Evolutionary conservation across 2,888 invertebrate species (phyloP).

Genomic region (Perizoma flavofasciatum): DNA sequence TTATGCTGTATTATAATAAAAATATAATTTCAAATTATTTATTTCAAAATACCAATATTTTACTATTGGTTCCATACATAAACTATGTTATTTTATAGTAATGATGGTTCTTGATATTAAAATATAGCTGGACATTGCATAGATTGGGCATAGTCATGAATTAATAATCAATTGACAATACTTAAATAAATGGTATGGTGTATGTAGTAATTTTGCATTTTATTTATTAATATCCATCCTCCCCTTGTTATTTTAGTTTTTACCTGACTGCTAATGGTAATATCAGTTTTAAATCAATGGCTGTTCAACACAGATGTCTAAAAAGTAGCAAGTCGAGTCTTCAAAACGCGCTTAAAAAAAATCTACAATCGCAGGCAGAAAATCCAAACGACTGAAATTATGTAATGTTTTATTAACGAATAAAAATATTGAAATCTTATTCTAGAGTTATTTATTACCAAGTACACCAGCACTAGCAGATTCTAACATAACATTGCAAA

Average conservation of each 20-base stretch:
- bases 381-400: no score
- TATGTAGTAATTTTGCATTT: conserved; percentile 57
- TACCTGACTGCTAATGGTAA: no score
- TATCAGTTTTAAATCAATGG: not conserved
- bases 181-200: conserved; percentile 73
- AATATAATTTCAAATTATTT: conserved; percentile 29
- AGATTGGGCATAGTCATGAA: conserved; percentile 31
- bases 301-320: conserved; percentile 4
- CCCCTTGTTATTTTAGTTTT: not conserved
- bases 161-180: conserved; percentile 73
- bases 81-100: not conserved
- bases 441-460: conserved; percentile 6
- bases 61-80: no score
- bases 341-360: no score
- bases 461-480: conserved; percentile 5
- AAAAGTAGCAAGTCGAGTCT: not conserved
- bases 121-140: conserved; percentile 25
- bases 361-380: no score
- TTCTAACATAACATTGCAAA: conserved; percentile 9
- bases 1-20: conserved; percentile 27
- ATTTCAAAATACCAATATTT: conserved; percentile 18
- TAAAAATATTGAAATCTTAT: conserved; percentile 17
- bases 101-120: conserved; percentile 21
- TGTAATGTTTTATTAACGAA: conserved; percentile 15
- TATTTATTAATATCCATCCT: conserved; percentile 16